Evolutionary conservation across 2,888 invertebrate genomes (phyloP).

Genomic region (Caenorhabditis panamensis): DNA sequence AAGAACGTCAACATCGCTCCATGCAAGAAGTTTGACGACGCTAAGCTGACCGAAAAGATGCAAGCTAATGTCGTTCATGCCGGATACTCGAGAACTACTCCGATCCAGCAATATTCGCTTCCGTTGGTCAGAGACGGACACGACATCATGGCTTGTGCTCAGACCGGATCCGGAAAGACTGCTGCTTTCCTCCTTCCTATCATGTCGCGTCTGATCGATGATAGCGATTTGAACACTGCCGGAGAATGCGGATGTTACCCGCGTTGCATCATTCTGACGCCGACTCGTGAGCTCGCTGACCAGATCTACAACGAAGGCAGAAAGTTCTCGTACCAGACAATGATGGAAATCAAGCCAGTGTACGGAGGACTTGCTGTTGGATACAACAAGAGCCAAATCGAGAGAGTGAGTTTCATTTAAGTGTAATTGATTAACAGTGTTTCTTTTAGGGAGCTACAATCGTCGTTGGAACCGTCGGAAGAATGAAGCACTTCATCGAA

Average conservation of each 20-base stretch:
- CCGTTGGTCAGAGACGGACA: slow-evolving; percentile 89
- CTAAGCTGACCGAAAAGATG: slow-evolving; percentile 86
- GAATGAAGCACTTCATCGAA: slow-evolving; percentile 93
- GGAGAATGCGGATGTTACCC: slow-evolving; percentile 91
- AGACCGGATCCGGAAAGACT: slow-evolving; percentile 93
- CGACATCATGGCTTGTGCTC: slow-evolving; percentile 91
- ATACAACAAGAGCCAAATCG: slow-evolving; percentile 81
- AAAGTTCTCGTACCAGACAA: slow-evolving; percentile 89
- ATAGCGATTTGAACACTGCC: too few species aligned
- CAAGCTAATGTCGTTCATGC: slow-evolving; percentile 83
- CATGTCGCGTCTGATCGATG: slow-evolving; percentile 97
- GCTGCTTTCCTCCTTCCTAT: slow-evolving; percentile 99
- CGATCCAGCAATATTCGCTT: slow-evolving; percentile 95
- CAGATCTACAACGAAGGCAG: slow-evolving; percentile 82
- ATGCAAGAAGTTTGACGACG: slow-evolving; percentile 85
- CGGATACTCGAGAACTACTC: slow-evolving; percentile 83
- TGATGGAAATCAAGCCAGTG: slow-evolving; percentile 96
- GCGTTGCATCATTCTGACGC: slow-evolving; percentile 94
- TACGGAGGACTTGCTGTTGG: slow-evolving; percentile 91
- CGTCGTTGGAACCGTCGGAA: slow-evolving; percentile 97
- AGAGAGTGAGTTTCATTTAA: too few species aligned
- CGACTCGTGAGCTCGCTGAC: slow-evolving; percentile 98
- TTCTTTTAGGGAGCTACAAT: slow-evolving; percentile 90
- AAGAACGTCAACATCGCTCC: slow-evolving; percentile 19
- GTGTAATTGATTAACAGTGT: too few species aligned